Conservation (phyloP, 2,888 invertebrate genomes). For the Orgyia antiqua region DNA sequence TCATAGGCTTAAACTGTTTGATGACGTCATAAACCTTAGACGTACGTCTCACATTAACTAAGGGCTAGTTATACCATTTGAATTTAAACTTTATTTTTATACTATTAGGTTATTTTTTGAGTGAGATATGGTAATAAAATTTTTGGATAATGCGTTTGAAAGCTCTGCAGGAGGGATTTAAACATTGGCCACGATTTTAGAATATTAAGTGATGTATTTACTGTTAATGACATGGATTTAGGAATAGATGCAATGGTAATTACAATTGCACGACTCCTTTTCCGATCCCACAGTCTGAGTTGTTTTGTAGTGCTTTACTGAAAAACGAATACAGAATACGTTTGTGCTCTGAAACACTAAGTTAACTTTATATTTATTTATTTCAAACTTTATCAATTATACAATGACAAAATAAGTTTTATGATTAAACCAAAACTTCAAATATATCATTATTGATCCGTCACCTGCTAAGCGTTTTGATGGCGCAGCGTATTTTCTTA, state of each 20-base stretch:
- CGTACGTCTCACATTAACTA: constrained; percentile 48
- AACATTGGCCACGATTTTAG: constrained; percentile 8
- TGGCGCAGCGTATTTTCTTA: constrained; percentile 36
- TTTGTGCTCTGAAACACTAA: too few relatives aligned
- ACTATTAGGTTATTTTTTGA: background rate
- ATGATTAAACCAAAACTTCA: background rate
- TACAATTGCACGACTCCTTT: too few relatives aligned
- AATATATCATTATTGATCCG: constrained; percentile 12
- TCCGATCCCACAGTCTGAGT: too few relatives aligned
- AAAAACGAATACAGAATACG: too few relatives aligned
- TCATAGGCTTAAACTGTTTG: constrained; percentile 52
- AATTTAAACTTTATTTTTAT: background rate
- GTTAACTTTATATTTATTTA: too few relatives aligned
- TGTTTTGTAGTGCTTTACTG: too few relatives aligned
- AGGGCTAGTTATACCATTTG: constrained; percentile 2
- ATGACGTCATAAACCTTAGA: constrained; percentile 61
- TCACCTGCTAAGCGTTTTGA: constrained; percentile 29
- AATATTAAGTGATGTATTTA: constrained; percentile 9
- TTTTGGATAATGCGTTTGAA: constrained; percentile 7
- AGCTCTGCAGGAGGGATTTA: constrained; percentile 2
- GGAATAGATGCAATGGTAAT: too few relatives aligned
- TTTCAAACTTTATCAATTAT: too few relatives aligned
- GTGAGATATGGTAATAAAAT: background rate
- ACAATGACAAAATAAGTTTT: background rate
- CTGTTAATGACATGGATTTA: constrained; percentile 4